These are phyloP conservation scores for Pantherophis guttatus DNA, from an alignment of 2,113 vertebrate species.

Conservation along the genomic window DNA sequence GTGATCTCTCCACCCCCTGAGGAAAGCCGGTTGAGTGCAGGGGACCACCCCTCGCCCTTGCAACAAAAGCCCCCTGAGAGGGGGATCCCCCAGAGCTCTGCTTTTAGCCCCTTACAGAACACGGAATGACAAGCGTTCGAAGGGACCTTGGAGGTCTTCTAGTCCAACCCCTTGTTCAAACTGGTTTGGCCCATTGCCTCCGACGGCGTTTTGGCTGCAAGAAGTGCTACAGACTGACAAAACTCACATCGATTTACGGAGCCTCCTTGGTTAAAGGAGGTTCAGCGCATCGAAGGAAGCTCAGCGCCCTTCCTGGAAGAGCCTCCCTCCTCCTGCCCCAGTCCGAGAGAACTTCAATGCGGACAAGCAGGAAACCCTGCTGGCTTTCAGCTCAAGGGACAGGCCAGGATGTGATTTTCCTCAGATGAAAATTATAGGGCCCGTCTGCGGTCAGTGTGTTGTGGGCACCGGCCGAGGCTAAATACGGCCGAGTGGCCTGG, in stretches of 20 bases:
- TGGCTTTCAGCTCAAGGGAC: background rate
- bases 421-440: background rate
- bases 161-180: background rate
- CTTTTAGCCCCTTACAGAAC: background rate
- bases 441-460: background rate
- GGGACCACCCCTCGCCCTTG: rapidly evolving
- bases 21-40: background rate
- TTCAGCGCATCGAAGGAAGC: too few species aligned
- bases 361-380: background rate
- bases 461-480: background rate
- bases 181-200: background rate
- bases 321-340: rapidly evolving
- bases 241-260: background rate
- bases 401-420: background rate
- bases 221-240: background rate
- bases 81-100: too few species aligned
- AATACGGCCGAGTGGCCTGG: background rate
- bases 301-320: background rate
- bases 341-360: background rate
- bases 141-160: background rate
- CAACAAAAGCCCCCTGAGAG: background rate
- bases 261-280: background rate
- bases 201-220: background rate
- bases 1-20: too few species aligned
- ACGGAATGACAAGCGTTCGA: background rate